These are phyloP conservation scores for Galeopterus variegatus DNA, from an alignment of 2,113 vertebrate genomes.

Conservation along the genomic window DNA sequence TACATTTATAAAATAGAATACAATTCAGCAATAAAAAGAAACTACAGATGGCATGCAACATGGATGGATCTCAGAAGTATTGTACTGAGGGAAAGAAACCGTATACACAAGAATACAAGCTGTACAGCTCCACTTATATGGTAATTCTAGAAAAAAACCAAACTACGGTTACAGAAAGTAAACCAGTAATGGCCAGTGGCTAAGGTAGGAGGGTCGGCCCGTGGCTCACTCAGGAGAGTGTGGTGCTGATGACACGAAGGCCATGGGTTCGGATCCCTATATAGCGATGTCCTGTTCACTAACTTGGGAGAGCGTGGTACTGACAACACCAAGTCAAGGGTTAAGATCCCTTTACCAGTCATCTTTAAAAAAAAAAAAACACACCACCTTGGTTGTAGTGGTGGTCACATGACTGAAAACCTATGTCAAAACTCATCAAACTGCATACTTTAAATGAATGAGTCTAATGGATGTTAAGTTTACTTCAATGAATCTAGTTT, in stretches of 20 bases:
- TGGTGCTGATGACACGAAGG: too few species aligned
- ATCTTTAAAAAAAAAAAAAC: background rate
- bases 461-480: background rate
- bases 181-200: background rate
- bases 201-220: background rate
- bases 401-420: background rate
- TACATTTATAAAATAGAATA: background rate
- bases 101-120: background rate
- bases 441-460: background rate
- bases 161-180: background rate
- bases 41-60: background rate
- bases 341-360: too few species aligned
- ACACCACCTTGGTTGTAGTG: background rate
- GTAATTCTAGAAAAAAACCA: background rate
- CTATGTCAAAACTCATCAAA: background rate
- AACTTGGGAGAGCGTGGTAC: too few species aligned
- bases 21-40: background rate
- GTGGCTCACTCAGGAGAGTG: too few species aligned
- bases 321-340: too few species aligned
- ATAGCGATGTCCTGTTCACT: too few species aligned
- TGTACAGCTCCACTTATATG: background rate
- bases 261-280: too few species aligned
- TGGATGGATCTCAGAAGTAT: background rate
- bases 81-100: background rate
- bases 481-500: background rate